Evolutionary conservation across 2,888 invertebrate genomes (phyloP).

Genomic region (Hesperia comma): DNA sequence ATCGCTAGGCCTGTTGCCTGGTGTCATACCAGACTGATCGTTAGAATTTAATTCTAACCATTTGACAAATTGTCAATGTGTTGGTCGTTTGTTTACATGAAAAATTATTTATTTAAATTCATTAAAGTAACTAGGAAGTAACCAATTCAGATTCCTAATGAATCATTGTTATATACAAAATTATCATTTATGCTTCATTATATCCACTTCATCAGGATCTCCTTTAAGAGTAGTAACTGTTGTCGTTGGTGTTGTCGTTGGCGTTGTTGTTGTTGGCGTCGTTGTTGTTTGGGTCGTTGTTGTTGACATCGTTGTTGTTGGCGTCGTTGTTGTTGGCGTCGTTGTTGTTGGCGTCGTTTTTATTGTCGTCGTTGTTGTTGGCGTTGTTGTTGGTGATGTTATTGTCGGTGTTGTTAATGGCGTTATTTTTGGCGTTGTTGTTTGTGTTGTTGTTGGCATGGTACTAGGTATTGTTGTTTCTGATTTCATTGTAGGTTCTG

Average conservation of each 20-base stretch:
- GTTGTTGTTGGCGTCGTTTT: conserved; percentile 12
- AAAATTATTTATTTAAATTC: too few relatives aligned
- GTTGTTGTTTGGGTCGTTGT: conserved; percentile 12
- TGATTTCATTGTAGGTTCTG: too few relatives aligned
- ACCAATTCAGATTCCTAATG: too few relatives aligned
- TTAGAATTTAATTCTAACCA: too few relatives aligned
- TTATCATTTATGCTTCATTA: too few relatives aligned
- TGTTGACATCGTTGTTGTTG: conserved; percentile 14
- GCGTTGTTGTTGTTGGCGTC: background rate
- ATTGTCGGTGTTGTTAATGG: background rate
- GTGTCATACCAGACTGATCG: too few relatives aligned
- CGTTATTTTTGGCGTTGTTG: conserved; percentile 20
- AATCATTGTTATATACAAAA: too few relatives aligned
- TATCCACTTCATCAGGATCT: too few relatives aligned
- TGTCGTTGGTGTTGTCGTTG: conserved; percentile 16
- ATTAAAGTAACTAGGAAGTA: too few relatives aligned
- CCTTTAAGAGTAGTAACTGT: background rate
- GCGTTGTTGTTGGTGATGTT: conserved; percentile 5
- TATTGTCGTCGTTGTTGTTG: conserved; percentile 8
- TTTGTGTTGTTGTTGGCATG: background rate
- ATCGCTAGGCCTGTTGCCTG: too few relatives aligned
- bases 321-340: background rate
- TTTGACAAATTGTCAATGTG: too few relatives aligned
- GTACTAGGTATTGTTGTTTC: conserved; percentile 17
- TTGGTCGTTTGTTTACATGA: too few relatives aligned